Percentiles rank a stretch among this genome's conserved stretches.
Evolutionary conservation across 1,140 invertebrate genomes (phyloP).

Genomic region (Macrobrachium rosenbergii): DNA sequence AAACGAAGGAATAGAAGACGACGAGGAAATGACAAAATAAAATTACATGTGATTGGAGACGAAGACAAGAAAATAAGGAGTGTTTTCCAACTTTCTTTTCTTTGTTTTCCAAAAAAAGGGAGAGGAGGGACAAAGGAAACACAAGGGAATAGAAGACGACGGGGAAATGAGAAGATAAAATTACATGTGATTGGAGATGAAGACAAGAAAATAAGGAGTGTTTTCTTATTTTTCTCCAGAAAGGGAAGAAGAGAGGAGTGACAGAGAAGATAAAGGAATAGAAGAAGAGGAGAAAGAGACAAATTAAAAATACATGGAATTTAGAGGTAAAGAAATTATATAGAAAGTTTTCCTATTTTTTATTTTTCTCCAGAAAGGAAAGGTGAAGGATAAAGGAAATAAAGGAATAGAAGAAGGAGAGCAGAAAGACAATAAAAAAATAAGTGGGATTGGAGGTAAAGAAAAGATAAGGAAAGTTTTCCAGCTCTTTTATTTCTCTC

Average conservation of each 20-base stretch:
- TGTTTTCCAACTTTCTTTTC: too few species aligned
- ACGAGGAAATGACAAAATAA: not conserved
- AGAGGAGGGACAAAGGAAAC: too few species aligned
- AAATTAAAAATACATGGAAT: not conserved
- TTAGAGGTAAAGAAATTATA: slow-evolving; percentile 1
- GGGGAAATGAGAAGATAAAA: not conserved
- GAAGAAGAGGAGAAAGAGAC: not conserved
- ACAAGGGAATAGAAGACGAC: not conserved
- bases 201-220: not conserved
- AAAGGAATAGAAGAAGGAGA: not conserved
- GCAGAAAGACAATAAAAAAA: not conserved
- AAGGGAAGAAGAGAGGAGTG: not conserved
- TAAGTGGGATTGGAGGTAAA: not conserved
- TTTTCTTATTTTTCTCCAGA: not conserved
- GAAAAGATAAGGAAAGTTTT: not conserved
- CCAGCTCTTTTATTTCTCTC: too few species aligned
- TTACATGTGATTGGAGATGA: not conserved
- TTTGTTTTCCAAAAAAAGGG: too few species aligned
- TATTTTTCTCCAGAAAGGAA: too few species aligned
- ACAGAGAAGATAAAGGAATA: not conserved
- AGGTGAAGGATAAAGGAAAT: not conserved
- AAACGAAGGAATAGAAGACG: not conserved
- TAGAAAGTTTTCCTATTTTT: too few species aligned
- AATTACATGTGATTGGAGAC: not conserved
- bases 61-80: not conserved